Evolutionary conservation across 2,797 vertebrate genomes (phyloP).

Genomic region (Phyllotis vaccarum): DNA sequence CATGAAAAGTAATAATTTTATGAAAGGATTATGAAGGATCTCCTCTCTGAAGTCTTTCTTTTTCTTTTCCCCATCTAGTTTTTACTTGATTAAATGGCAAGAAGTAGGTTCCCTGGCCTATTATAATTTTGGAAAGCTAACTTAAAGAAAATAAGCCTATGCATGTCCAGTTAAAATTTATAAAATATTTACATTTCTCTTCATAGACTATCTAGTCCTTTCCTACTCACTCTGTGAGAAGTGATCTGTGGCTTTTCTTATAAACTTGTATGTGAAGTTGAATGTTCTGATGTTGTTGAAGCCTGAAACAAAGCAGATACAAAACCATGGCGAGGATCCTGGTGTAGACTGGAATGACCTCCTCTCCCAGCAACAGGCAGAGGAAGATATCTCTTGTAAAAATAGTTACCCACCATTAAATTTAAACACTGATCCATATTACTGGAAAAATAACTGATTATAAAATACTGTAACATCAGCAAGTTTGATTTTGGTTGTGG

Average conservation of each 20-base stretch:
- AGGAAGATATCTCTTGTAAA: not conserved
- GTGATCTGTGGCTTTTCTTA: not conserved
- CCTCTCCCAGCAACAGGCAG: not conserved
- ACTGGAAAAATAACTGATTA: not conserved
- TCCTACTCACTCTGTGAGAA: not conserved
- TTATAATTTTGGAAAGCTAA: not conserved
- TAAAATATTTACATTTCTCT: not conserved
- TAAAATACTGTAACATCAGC: not conserved
- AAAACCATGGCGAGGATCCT: not conserved
- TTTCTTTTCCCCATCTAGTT: not conserved
- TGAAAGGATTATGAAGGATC: not conserved
- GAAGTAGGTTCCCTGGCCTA: not conserved
- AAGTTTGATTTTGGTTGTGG: not conserved
- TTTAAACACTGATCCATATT: not conserved
- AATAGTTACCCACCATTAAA: not conserved
- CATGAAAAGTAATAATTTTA: not conserved
- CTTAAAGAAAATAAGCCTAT: not conserved
- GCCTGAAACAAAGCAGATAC: not conserved
- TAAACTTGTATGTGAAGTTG: not conserved
- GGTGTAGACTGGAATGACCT: slow-evolving; percentile 6
- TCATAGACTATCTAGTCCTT: not conserved
- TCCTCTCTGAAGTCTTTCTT: not conserved
- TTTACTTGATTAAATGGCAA: not conserved
- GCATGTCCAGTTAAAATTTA: not conserved
- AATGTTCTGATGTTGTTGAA: not conserved